These are phyloP conservation scores for Oceanites oceanicus DNA, from an alignment of 2,113 vertebrate species.

Conservation along the genomic window DNA sequence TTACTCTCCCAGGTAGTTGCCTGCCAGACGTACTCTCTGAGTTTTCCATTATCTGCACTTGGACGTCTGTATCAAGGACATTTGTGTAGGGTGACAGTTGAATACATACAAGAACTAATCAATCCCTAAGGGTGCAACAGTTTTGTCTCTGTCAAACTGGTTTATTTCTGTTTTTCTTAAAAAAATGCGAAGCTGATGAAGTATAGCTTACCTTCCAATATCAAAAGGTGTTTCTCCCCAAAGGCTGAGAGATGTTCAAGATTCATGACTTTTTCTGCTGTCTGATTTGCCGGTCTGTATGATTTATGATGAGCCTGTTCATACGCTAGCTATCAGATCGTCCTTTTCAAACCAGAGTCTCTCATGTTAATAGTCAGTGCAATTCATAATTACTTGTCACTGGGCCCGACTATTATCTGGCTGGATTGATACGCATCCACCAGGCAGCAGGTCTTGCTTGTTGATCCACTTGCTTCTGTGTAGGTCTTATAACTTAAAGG, in stretches of 20 bases:
- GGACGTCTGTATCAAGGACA: background rate
- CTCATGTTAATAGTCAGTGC: background rate
- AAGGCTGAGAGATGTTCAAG: background rate
- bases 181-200: conserved; percentile 9
- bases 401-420: background rate
- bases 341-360: conserved; percentile 7
- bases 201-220: conserved; percentile 1
- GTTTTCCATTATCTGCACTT: background rate
- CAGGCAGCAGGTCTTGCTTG: background rate
- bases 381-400: conserved; percentile 8
- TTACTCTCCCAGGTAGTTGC: background rate
- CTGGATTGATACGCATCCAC: background rate
- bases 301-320: conserved; percentile 1
- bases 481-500: background rate
- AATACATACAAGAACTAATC: background rate
- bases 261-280: conserved; percentile 22
- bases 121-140: background rate
- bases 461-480: background rate
- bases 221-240: conserved; percentile 5
- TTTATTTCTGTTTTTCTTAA: conserved; percentile 24
- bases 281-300: conserved; percentile 7
- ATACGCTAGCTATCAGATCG: background rate
- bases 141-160: conserved; percentile 21
- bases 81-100: background rate
- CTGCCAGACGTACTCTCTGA: background rate